A percentile compares a stretch with the other conserved stretches of the same genome.
phyloP scores from a whole-genome alignment of 2,888 invertebrate genomes.

The Pseudanteris insignis region DNA sequence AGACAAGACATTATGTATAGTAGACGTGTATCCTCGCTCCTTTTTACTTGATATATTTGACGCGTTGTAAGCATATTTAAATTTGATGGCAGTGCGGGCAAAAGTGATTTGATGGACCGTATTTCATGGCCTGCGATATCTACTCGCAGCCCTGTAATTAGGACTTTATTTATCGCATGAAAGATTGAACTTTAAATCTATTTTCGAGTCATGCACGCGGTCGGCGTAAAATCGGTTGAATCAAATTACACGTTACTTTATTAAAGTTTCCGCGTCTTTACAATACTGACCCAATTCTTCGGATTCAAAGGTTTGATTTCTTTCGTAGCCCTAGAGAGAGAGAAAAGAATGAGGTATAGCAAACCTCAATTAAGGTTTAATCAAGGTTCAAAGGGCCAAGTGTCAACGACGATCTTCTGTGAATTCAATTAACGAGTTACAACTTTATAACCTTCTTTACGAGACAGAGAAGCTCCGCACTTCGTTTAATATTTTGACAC shows the following conservation, averaged over 20 bases:
- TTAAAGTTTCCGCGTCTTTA: too few relatives aligned
- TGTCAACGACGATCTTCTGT: not conserved
- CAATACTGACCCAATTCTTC: too few relatives aligned
- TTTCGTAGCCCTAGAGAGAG: too few relatives aligned
- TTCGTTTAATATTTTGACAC: too few relatives aligned
- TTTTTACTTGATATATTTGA: slow-evolving; percentile 14
- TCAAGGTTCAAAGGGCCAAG: slow-evolving; percentile 5
- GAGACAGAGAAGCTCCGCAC: too few relatives aligned
- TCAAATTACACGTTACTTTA: too few relatives aligned
- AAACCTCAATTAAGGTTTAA: not conserved
- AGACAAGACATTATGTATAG: slow-evolving; percentile 4
- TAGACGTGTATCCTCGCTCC: not conserved
- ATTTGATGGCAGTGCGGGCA: slow-evolving; percentile 6
- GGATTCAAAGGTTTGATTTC: too few relatives aligned
- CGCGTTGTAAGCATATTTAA: slow-evolving; percentile 16
- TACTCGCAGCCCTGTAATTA: slow-evolving; percentile 1
- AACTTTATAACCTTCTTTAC: not conserved
- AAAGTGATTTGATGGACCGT: slow-evolving; percentile 11
- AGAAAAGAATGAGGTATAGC: too few relatives aligned
- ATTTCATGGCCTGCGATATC: slow-evolving; percentile 3
- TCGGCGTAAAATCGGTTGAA: not conserved
- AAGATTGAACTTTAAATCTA: not conserved
- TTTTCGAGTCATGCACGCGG: not conserved
- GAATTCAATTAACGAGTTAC: slow-evolving; percentile 6
- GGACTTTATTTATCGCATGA: not conserved